A percentile compares a stretch with the other conserved stretches of the same genome.
phyloP scores from a whole-genome alignment of 2,888 invertebrate species.

The Cecidostiba fungosa region DNA sequence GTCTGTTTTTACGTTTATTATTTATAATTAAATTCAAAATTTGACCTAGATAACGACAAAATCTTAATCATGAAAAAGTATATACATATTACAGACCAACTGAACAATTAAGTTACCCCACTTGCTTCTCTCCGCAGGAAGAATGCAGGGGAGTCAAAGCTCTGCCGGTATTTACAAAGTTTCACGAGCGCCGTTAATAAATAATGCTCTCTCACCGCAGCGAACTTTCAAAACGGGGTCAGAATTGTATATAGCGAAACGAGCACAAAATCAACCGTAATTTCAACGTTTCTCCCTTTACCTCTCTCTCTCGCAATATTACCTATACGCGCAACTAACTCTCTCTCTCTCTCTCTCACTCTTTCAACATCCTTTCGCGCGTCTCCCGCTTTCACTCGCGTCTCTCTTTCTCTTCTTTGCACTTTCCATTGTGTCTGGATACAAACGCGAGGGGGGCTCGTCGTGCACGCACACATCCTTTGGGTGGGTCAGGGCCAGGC shows the following conservation, averaged over 20 bases:
- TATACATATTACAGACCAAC: background rate
- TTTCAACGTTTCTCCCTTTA: background rate
- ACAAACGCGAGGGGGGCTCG: conserved; percentile 26
- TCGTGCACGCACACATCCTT: conserved; percentile 68
- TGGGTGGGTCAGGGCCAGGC: conserved; percentile 78
- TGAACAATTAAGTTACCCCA: background rate
- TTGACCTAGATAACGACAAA: background rate
- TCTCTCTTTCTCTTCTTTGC: conserved; percentile 13
- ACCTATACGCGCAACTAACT: background rate
- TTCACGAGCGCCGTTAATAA: background rate
- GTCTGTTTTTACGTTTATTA: background rate
- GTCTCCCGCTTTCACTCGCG: conserved; percentile 19
- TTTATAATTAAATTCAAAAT: background rate
- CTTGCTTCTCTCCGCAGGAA: background rate
- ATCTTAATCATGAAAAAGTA: no score
- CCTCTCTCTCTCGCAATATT: no score
- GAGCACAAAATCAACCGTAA: background rate
- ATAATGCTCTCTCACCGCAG: background rate
- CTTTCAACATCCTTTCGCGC: background rate
- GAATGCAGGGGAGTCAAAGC: background rate
- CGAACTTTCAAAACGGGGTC: background rate
- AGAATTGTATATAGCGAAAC: background rate
- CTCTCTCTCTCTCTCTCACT: conserved; percentile 11
- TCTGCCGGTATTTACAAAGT: background rate
- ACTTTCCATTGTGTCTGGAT: conserved; percentile 54